Base-by-base conservation (phyloP, 2,797 vertebrate species). In the Myripristis murdjan region DNA sequence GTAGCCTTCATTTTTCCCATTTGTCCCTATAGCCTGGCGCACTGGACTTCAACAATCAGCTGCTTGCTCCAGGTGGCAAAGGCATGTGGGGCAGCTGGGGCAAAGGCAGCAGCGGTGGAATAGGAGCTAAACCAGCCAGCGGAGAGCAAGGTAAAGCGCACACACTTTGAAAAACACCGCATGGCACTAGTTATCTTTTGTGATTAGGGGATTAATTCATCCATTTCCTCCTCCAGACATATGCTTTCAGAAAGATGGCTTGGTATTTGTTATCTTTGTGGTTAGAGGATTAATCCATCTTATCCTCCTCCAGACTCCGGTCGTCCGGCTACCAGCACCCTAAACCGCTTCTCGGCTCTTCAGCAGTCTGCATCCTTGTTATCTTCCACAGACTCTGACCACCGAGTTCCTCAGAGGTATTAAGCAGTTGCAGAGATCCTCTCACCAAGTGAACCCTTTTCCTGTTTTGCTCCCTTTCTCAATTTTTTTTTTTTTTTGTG, bases 91-190 rank as follows among this genome's bases (percentile, higher is more conserved):
- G 94, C 0, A 98, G 97, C 89, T 99, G 98, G 98, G 98, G 97
- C 63, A 99, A 99, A 90, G 98, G 98, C 69, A 99, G 98, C 94
- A 99, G 97, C 0, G 98, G 98, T 65, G 98, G 98, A 71, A 96
- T 94, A 37, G 97, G 98, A 1, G 87, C 96, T 0, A 99, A 99
- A 89, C 94, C 90, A 76, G 72, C 96, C 85, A 51, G 86, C 91
- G 59, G 87, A 68, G 94, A 95, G 14, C 92, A 90, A 11, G 94
- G 94, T 95, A 90, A 80, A 44, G 18, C 2, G 39, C 18, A 39
- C 22, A 37, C 28, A 16, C 15, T 24, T 20, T 43, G 4, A 49
- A 41, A 53, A 24, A 26, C 3, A 44, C 7, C 1, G 0, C 3
- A 12, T 44, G 23, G 3, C 26, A 63, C 55, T 11, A 1, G 2